These are phyloP conservation scores for Ericerus pela DNA, from an alignment of 1,140 invertebrate genomes.

Conservation along the genomic window DNA sequence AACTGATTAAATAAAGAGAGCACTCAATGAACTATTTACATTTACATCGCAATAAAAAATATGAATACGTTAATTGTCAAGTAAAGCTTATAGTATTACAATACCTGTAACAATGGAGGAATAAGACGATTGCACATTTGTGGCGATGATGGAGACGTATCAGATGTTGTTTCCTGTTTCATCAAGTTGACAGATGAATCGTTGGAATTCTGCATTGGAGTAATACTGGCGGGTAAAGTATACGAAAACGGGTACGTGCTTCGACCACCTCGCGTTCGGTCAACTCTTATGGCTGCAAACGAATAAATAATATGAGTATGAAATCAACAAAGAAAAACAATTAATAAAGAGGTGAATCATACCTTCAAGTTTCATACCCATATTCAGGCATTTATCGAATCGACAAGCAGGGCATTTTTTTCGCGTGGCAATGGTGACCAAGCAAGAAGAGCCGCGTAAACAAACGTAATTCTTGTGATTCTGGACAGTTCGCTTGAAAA, in stretches of 20 bases:
- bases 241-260: conserved; percentile 91
- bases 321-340: background rate
- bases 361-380: conserved; percentile 95
- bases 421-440: conserved; percentile 76
- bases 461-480: conserved; percentile 95
- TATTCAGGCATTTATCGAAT: conserved; percentile 90
- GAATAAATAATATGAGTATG: conserved; percentile 15
- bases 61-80: background rate
- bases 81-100: background rate
- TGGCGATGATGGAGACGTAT: conserved; percentile 16
- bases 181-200: conserved; percentile 13
- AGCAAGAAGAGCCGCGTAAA: conserved; percentile 74
- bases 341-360: conserved; percentile 19
- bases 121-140: conserved; percentile 27
- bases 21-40: background rate
- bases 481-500: conserved; percentile 95
- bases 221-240: conserved; percentile 48
- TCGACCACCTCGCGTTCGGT: conserved; percentile 82
- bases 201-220: conserved; percentile 16
- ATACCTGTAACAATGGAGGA: conserved; percentile 39
- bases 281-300: conserved; percentile 70
- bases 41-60: background rate
- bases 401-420: conserved; percentile 95
- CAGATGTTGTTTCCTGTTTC: conserved; percentile 20
- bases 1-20: background rate